Percentiles rank a stretch among this genome's conserved stretches.
These are phyloP conservation scores for Nomada ferruginata DNA, from an alignment of 2,888 invertebrate genomes.

Conservation along the genomic window DNA sequence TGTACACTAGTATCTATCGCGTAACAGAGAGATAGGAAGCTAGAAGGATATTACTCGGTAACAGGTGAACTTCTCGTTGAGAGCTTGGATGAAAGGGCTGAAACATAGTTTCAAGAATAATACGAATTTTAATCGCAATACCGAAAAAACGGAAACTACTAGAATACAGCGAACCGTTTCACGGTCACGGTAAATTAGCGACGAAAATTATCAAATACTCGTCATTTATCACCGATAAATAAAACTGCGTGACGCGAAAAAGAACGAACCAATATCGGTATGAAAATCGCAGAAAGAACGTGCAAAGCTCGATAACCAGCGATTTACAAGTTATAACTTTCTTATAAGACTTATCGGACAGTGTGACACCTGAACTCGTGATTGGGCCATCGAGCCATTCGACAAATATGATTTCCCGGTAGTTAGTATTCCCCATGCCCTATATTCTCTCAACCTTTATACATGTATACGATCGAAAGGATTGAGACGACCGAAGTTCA, in stretches of 20 bases:
- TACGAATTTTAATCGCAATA: too few species aligned
- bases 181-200: constrained; percentile 7
- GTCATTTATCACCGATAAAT: constrained; percentile 4
- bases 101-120: too few species aligned
- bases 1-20: background rate
- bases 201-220: constrained; percentile 6
- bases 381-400: background rate
- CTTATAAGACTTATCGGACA: background rate
- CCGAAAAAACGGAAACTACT: background rate
- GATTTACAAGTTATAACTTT: background rate
- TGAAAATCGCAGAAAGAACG: too few species aligned
- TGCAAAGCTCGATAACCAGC: background rate
- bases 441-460: too few species aligned
- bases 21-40: background rate
- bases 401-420: constrained; percentile 8
- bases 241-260: background rate
- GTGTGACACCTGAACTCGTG: background rate
- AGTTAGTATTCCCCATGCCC: background rate
- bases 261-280: background rate
- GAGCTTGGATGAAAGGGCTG: background rate
- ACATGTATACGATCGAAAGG: too few species aligned
- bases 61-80: background rate
- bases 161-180: constrained; percentile 11
- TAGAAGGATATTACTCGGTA: background rate
- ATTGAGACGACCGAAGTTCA: too few species aligned